Percentiles rank a stretch among this genome's conserved stretches.
These are phyloP conservation scores for Parochlus steinenii DNA, from an alignment of 2,888 invertebrate species.

Conservation along the genomic window DNA sequence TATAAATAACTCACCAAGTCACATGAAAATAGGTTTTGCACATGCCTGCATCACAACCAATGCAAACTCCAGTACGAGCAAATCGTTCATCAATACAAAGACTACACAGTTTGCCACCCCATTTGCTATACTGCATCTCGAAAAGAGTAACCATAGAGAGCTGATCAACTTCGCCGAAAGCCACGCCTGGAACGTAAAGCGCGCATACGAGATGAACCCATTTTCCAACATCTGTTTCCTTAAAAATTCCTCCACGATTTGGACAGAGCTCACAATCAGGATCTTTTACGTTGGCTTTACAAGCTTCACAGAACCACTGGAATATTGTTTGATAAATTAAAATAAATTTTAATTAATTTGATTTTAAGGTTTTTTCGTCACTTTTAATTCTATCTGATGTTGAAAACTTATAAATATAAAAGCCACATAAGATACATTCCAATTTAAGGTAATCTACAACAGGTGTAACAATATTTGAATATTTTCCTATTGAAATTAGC, in stretches of 20 bases:
- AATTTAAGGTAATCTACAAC: no score
- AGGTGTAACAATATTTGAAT: no score
- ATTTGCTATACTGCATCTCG: slow-evolving; percentile 93
- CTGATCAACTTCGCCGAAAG: slow-evolving; percentile 88
- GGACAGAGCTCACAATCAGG: slow-evolving; percentile 94
- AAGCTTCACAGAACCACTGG: slow-evolving; percentile 99
- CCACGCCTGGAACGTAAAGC: slow-evolving; percentile 91
- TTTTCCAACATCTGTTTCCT: slow-evolving; percentile 92
- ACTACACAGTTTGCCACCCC: slow-evolving; percentile 86
- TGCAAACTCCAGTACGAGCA: slow-evolving; percentile 85
- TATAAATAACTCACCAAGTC: slow-evolving; percentile 52
- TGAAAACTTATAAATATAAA: no score
- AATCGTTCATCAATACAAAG: slow-evolving; percentile 76
- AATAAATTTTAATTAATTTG: no score
- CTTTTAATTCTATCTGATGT: no score
- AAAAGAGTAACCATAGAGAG: slow-evolving; percentile 85
- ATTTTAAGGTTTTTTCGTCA: no score
- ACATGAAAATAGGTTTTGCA: slow-evolving; percentile 96
- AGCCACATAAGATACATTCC: no score
- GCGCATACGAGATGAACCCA: slow-evolving; percentile 99
- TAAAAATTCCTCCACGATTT: slow-evolving; percentile 78
- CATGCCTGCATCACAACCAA: slow-evolving; percentile 96
- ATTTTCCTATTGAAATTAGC: no score
- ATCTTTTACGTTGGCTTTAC: slow-evolving; percentile 74
- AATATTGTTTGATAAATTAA: no score